phyloP scores from a whole-genome alignment of 2,888 invertebrate genomes.

The Cremastobaeus sp. region DNA sequence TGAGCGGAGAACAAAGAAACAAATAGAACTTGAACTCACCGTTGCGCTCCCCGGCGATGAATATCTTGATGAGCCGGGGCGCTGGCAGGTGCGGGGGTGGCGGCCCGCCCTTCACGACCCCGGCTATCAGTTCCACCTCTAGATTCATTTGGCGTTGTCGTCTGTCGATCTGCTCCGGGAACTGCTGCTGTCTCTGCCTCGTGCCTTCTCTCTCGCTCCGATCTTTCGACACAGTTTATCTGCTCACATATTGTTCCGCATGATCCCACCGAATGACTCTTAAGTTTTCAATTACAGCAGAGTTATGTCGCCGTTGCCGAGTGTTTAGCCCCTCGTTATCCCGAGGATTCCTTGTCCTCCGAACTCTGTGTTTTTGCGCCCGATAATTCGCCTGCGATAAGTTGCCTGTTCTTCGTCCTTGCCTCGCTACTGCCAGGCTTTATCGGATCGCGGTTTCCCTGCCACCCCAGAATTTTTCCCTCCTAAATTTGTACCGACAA shows the following conservation, averaged over 20 bases:
- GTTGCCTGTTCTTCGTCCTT: slow-evolving; percentile 19
- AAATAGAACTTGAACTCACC: slow-evolving; percentile 74
- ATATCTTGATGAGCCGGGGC: slow-evolving; percentile 82
- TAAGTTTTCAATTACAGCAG: slow-evolving; percentile 36
- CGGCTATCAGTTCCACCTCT: slow-evolving; percentile 75
- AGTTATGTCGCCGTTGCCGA: slow-evolving; percentile 21
- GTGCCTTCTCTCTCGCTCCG: neutral
- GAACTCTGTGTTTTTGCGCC: slow-evolving; percentile 7
- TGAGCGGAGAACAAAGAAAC: slow-evolving; percentile 20
- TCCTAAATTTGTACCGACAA: slow-evolving; percentile 16
- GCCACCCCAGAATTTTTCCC: slow-evolving; percentile 10
- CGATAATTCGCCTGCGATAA: slow-evolving; percentile 26
- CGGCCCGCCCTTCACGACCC: slow-evolving; percentile 73
- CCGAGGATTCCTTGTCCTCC: too few relatives aligned
- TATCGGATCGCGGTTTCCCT: slow-evolving; percentile 34
- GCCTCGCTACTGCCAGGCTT: slow-evolving; percentile 22
- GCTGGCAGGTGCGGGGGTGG: slow-evolving; percentile 79
- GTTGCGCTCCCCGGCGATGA: slow-evolving; percentile 81
- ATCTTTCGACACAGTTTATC: neutral
- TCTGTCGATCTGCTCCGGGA: too few relatives aligned
- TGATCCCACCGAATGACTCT: slow-evolving; percentile 11
- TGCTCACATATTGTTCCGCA: neutral
- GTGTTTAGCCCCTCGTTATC: slow-evolving; percentile 18
- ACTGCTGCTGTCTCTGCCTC: neutral
- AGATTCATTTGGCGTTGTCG: slow-evolving; percentile 70